phyloP scores from a whole-genome alignment of 35 echinoderm and acorn worm genomes.

The Acanthaster planci region DNA sequence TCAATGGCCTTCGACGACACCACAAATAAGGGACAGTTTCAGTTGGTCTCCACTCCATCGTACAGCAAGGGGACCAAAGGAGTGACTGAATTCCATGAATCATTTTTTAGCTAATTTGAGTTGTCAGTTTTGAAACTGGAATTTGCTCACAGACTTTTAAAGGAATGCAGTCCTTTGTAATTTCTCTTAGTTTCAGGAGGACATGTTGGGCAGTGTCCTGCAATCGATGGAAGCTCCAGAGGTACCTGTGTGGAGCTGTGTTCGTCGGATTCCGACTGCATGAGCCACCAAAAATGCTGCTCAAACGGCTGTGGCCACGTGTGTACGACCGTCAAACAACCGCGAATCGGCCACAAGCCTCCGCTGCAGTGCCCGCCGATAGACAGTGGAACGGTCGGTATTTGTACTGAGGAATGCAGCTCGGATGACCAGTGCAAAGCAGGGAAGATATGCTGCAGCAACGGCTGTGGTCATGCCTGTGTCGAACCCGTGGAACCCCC shows the following conservation, averaged over 20 bases:
- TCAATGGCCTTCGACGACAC: too few species aligned
- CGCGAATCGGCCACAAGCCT: not conserved
- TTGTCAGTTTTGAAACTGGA: too few species aligned
- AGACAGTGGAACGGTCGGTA: not conserved
- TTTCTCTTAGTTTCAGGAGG: not conserved
- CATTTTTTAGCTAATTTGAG: too few species aligned
- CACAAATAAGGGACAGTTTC: too few species aligned
- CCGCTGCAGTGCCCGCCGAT: not conserved
- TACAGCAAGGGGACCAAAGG: too few species aligned
- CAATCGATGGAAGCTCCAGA: not conserved
- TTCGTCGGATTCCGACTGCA: not conserved
- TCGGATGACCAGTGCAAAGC: not conserved
- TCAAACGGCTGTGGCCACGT: not conserved
- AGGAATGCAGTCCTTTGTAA: too few species aligned
- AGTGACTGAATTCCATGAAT: too few species aligned
- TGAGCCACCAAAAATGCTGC: not conserved
- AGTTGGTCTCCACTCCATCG: too few species aligned
- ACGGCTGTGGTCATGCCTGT: constrained; percentile 38
- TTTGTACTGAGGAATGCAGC: constrained; percentile 24
- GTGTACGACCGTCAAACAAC: not conserved
- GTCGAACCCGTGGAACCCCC: not conserved
- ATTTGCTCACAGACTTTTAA: too few species aligned
- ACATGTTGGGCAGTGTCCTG: not conserved
- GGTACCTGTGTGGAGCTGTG: not conserved
- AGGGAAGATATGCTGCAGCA: constrained; percentile 27